Evolutionary conservation across 2,888 invertebrate species (phyloP), one percentile per base, ranked within the genome.

Genomic region (Apamea anceps): DNA sequence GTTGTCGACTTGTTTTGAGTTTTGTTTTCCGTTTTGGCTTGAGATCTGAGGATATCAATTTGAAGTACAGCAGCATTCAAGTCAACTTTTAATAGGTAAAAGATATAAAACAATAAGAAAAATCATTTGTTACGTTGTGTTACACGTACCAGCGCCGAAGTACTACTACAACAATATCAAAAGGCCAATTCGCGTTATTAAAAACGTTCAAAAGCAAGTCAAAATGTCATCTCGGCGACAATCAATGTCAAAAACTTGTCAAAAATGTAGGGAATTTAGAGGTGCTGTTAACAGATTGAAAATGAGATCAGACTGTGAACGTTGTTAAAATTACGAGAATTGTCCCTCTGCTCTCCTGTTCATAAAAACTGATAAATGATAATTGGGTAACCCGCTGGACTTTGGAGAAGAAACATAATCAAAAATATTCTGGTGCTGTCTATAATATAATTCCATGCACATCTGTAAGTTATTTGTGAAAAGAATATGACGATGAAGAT

Each of bases 1-100:
- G 70, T 83, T 89, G 60, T 75, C 51, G 67, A 72, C 66, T 75
- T 72, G 72, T 82, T 85, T 57, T 45, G 37, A 75, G 67, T 82
- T 77, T 51, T 80, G 70, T 79, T 77, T 80, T 42, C 48, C 62
- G 51, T 74, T 84, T 68, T 60, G 65, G 78, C 28, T 73, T 71
- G 37, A 42, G 37, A 73, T 80, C 72, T 70, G n/a, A 42, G 51
- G 45, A 70, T 45, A 48, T 37, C 25, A 57, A 32, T 70, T 77
- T 45, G 32, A 37, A 54, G n/a, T 42, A 60, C 10, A 21, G 12
- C 7, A 57, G 45, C 13, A 7, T 68, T 62, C 12, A 15, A 65
- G 28, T 37, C 18, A 65, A 65, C 28, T 21, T 45, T 75, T 65
- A 75, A 54, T 65, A 54, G 28, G n/a, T 62, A 15, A 28, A 5